Conservation (phyloP, 2,113 vertebrate genomes). For the Syrmaticus mikado region DNA sequence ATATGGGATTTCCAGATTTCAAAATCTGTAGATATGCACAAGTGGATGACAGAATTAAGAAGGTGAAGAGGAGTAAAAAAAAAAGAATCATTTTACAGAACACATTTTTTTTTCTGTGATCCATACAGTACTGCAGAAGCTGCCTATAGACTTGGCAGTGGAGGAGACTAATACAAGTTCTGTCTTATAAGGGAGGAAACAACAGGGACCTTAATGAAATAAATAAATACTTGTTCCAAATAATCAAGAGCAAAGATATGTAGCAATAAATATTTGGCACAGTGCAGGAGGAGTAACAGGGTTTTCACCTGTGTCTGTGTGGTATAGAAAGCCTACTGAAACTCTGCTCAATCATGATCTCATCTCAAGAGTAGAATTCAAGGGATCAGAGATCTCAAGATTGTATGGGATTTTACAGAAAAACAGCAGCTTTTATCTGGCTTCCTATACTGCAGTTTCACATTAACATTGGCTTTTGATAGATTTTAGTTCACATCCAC, state of each 20-base stretch:
- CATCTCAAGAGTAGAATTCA: not conserved
- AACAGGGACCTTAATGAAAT: not conserved
- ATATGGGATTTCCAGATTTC: constrained; percentile 19
- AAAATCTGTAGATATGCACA: not conserved
- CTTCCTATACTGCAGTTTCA: not conserved
- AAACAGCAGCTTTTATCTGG: not conserved
- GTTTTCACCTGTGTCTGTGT: not conserved
- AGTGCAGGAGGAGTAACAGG: not conserved
- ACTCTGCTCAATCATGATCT: not conserved
- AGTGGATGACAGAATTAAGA: not conserved
- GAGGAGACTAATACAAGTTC: not conserved
- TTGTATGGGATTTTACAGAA: not conserved
- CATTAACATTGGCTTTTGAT: not conserved
- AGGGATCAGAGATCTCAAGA: not conserved
- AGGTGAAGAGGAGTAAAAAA: not conserved
- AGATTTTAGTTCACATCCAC: not conserved
- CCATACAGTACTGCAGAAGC: not conserved
- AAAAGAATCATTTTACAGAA: not conserved
- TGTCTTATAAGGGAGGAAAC: not conserved
- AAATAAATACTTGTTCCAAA: not conserved
- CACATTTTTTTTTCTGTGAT: not conserved
- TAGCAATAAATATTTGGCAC: not conserved
- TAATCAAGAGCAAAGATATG: not conserved
- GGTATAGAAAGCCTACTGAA: not conserved
- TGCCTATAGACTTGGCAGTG: constrained; percentile 9